phyloP scores from a whole-genome alignment of 2,113 vertebrate genomes.

The Etia nguti region DNA sequence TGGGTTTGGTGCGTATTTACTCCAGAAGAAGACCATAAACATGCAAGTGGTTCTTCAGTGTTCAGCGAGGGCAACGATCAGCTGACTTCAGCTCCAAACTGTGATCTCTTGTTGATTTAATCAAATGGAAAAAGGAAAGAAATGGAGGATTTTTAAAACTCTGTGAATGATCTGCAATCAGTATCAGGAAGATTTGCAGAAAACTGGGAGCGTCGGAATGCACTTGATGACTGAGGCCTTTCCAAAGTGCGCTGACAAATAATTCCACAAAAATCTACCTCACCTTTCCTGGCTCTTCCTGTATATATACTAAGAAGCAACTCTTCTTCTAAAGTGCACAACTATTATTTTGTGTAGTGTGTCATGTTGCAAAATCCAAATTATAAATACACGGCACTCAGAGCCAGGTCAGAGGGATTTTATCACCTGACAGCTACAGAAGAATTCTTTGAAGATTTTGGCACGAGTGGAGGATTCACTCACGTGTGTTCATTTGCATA shows the following conservation, averaged over 20 bases:
- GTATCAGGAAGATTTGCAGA: background rate
- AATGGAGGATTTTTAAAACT: too few species aligned
- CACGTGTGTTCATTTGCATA: constrained; percentile 13
- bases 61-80: background rate
- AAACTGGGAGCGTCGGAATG: background rate
- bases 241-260: background rate
- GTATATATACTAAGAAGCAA: background rate
- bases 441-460: background rate
- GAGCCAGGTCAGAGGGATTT: background rate
- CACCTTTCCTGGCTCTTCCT: background rate
- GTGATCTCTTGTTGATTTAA: background rate
- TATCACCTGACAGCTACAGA: background rate
- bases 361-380: background rate
- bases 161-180: background rate
- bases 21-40: background rate
- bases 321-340: background rate
- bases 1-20: background rate
- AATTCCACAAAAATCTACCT: background rate
- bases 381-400: background rate
- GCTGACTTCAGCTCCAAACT: background rate
- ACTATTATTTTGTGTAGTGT: background rate
- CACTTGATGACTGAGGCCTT: background rate
- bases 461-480: background rate
- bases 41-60: background rate
- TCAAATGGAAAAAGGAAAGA: background rate